Base-by-base conservation (phyloP, 2,797 vertebrate species). In the Mallotus villosus region DNA sequence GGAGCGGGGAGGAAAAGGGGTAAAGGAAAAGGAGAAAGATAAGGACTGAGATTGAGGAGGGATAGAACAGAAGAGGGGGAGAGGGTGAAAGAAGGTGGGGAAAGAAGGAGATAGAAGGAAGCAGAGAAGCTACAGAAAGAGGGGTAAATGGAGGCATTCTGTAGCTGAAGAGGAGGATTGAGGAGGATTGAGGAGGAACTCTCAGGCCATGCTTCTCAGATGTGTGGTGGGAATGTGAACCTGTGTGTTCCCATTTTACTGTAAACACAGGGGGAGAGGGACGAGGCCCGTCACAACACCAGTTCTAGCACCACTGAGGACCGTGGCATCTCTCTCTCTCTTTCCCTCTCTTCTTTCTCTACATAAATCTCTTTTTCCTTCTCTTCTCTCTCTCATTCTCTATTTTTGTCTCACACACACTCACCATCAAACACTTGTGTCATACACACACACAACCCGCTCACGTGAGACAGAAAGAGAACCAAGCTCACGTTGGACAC, bases 181-280 rank as follows among this genome's bases (percentile, higher is more conserved):
- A 34, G n/a, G 76, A 63, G 73, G 74, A 74, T 34, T 9, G n/a
- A n/a, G 14, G 84, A 79, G 41, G 32, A 75, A 55, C 68, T 53
- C 11, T 8, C 22, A 11, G 34, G 19, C 51, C 49, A 29, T 32
- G 22, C 12, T 49, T 68, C 66, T 27, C 29, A 76, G 78, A 73
- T 79, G 78, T 74, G 55, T 24, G 67, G 53, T 16, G 53, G 21
- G 63, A 53, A 11, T n/a, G 8, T 2, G 24, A 61, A 71, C 63
- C 73, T 76, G 72, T 79, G 81, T 82, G 85, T 81, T 85, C 27
- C 6, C 34, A 37, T 37, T 90, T 78, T 68, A 82, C 86, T 90
- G 91, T 88, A 84, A 91, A 87, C 85, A 2, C 76, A 74, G 85
- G 74, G 81, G 87, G 89, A 88, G 86, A 88, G 78, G 68, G 84